Evolutionary conservation across 2,113 vertebrate species (phyloP), one percentile per base, ranked within the genome.

Genomic region (Dicerorhinus sumatrensis): DNA sequence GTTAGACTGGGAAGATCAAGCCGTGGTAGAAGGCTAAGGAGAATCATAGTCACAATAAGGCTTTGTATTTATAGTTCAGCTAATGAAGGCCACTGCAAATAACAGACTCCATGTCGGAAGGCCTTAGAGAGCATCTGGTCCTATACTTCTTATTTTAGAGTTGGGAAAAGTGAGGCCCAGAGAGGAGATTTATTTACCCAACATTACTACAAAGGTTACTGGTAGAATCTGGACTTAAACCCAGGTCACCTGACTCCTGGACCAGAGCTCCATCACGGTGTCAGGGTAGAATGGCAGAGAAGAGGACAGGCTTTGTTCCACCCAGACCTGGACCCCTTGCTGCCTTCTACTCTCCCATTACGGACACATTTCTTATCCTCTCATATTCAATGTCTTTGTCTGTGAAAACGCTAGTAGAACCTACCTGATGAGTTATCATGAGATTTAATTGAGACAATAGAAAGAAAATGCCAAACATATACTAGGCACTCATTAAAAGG

Each of bases 371-470:
- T 62, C 27, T 48, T 67, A 39, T 18, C 11, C 8, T 73, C 63
- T 82, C 5, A 39, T 33, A 39, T 65, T 46, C 21, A 58, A 77
- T n/a, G 13, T 87, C 29, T 84, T 25, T 5, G 10, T 87, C 51
- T 62, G 13, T 39, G 36, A 76, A 89, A 87, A 54, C 58, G 6
- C 23, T 91, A 67, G 54, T 54, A 14, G 90, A 16, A 31, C 17
- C 21, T 39, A 42, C 13, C 27, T 73, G 72, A 56, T 84, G 56
- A 58, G 9, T 51, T 63, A 36, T 42, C 21, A 29, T 11, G 76
- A 87, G 39, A 60, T 58, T 97, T 81, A 86, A 79, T 46, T 69
- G 56, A 85, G 51, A n/a, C 27, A 48, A 18, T 20, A 46, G 23
- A 82, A 85, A 9, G 9, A 67, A 84, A 86, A 36, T 73, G 8